A percentile compares a stretch with the other conserved stretches of the same genome.
Evolutionary conservation across 2,888 invertebrate genomes (phyloP).

Genomic region (Cryptocephalus primarius): DNA sequence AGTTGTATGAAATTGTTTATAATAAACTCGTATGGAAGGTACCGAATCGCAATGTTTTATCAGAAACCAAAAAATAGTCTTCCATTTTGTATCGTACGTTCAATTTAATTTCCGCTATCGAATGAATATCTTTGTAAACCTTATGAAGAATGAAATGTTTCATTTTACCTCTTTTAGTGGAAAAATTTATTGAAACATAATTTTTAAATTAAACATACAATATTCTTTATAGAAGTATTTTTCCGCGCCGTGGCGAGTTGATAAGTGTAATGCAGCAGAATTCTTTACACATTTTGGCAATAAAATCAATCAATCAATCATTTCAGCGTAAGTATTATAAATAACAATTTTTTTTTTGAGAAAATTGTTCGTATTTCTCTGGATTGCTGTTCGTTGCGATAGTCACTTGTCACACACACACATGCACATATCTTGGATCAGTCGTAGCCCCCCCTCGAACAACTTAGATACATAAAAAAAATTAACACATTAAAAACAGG

Average conservation of each 20-base stretch:
- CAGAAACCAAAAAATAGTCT: no score
- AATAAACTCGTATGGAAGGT: no score
- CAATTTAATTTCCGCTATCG: no score
- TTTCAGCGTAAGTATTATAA: background rate
- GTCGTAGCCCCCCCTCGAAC: slow-evolving; percentile 18
- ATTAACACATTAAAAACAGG: slow-evolving; percentile 1
- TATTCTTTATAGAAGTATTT: slow-evolving; percentile 18
- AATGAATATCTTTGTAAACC: no score
- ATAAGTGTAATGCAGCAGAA: slow-evolving; percentile 7
- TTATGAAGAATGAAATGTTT: no score
- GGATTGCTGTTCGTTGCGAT: slow-evolving; percentile 24
- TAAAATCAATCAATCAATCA: slow-evolving; percentile 5
- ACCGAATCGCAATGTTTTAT: no score
- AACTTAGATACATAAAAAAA: slow-evolving; percentile 3
- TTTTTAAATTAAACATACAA: slow-evolving; percentile 25
- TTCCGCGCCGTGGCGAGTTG: no score
- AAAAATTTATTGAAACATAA: slow-evolving; percentile 30
- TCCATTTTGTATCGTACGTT: no score
- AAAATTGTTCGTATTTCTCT: slow-evolving; percentile 4
- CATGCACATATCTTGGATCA: slow-evolving; percentile 27
- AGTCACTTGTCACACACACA: slow-evolving; percentile 20
- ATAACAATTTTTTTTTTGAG: background rate
- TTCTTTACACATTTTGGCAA: slow-evolving; percentile 28
- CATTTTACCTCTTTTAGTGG: slow-evolving; percentile 12
- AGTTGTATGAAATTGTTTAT: background rate